A percentile compares a stretch with the other conserved stretches of the same genome.
Evolutionary conservation across 2,113 vertebrate genomes (phyloP).

Genomic region (Beaufortia kweichowensis): DNA sequence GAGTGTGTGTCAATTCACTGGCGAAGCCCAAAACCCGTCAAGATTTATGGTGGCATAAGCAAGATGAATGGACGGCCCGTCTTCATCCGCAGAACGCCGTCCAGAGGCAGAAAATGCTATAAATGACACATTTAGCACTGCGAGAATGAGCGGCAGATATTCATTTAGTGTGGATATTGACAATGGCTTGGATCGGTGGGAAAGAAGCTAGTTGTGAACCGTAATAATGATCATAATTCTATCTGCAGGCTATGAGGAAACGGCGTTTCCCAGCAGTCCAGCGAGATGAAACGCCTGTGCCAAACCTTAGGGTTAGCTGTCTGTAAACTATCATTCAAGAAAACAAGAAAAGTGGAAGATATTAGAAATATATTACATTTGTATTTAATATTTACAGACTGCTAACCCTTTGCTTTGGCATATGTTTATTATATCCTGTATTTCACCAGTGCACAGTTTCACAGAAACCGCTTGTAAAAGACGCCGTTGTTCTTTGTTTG

Average conservation of each 20-base stretch:
- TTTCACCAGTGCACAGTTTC: too few species aligned
- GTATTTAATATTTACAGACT: background rate
- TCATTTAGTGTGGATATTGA: conserved; percentile 51
- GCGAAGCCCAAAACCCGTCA: conserved; percentile 44
- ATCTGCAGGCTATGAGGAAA: conserved; percentile 28
- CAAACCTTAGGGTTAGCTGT: conserved; percentile 35
- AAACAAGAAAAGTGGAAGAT: background rate
- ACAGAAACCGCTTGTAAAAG: conserved; percentile 7
- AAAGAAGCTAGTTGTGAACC: background rate
- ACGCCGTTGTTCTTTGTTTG: conserved; percentile 1
- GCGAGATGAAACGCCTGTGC: conserved; percentile 30
- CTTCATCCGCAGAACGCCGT: conserved; percentile 1
- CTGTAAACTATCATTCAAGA: conserved; percentile 26
- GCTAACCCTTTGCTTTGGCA: too few species aligned
- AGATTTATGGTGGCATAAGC: conserved; percentile 54
- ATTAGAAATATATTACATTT: background rate
- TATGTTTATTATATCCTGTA: too few species aligned
- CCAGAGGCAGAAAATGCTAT: conserved; percentile 42
- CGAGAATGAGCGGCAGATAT: conserved; percentile 30
- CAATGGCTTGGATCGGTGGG: conserved; percentile 3
- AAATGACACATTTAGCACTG: conserved; percentile 52
- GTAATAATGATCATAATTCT: conserved; percentile 53
- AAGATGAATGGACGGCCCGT: conserved; percentile 49
- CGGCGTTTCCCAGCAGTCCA: conserved; percentile 18
- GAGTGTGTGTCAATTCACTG: conserved; percentile 43